Evolutionary conservation across 2,888 invertebrate genomes (phyloP).

Genomic region (Drosophila pegasa): DNA sequence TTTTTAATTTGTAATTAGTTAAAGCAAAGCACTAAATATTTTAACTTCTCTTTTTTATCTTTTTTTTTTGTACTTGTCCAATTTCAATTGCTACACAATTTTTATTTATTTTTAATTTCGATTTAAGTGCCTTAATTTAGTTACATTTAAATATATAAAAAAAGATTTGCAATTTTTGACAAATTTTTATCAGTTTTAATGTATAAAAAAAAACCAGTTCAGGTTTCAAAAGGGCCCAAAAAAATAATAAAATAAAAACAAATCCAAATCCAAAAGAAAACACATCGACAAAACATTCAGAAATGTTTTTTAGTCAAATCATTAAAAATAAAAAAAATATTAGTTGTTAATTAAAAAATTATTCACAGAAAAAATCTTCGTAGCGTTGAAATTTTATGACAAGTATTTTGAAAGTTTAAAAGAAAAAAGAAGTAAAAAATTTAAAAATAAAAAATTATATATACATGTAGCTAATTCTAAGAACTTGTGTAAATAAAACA

Average conservation of each 20-base stretch:
- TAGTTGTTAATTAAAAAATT: slow-evolving; percentile 54
- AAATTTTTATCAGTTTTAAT: slow-evolving; percentile 48
- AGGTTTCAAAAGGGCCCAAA: slow-evolving; percentile 80
- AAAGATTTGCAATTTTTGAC: slow-evolving; percentile 10
- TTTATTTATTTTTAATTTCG: slow-evolving; percentile 35
- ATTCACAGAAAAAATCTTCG: slow-evolving; percentile 34
- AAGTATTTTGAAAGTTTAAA: slow-evolving; percentile 45
- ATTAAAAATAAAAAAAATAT: slow-evolving; percentile 16
- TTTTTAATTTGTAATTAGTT: slow-evolving; percentile 24
- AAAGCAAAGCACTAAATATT: slow-evolving; percentile 63
- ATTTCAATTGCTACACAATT: slow-evolving; percentile 40
- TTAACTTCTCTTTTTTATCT: slow-evolving; percentile 20
- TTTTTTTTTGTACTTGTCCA: slow-evolving; percentile 66
- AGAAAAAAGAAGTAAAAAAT: slow-evolving; percentile 18
- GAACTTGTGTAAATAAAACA: slow-evolving; percentile 68
- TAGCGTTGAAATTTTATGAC: slow-evolving; percentile 63
- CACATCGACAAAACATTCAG: slow-evolving; percentile 75
- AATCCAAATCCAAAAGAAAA: slow-evolving; percentile 40
- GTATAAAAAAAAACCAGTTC: slow-evolving; percentile 63
- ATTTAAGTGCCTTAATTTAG: slow-evolving; percentile 79
- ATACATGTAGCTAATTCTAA: slow-evolving; percentile 54
- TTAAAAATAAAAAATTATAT: slow-evolving; percentile 31
- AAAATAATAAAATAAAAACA: slow-evolving; percentile 39
- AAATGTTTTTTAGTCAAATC: slow-evolving; percentile 71
- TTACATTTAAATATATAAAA: slow-evolving; percentile 17